A percentile compares a stretch with the other conserved stretches of the same genome.
phyloP scores from a whole-genome alignment of 2,113 vertebrate genomes.

The Elephas maximus region DNA sequence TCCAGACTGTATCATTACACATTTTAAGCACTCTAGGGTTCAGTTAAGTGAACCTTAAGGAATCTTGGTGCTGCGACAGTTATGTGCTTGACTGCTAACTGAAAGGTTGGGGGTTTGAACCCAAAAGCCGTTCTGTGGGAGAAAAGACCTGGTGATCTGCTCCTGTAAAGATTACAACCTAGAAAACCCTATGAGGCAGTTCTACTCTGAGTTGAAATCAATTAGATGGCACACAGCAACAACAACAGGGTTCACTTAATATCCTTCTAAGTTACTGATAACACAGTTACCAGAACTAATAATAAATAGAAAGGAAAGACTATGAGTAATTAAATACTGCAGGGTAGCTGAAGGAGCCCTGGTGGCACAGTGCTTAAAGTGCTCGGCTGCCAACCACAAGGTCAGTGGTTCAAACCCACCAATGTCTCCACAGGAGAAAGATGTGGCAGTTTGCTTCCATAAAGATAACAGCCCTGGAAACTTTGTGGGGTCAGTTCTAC shows the following conservation, averaged over 20 bases:
- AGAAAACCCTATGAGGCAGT: background rate
- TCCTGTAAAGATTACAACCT: background rate
- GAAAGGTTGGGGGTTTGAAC: background rate
- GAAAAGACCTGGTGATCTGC: background rate
- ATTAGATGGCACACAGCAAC: background rate
- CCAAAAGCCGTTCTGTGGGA: background rate
- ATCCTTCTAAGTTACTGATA: background rate
- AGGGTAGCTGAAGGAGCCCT: no score
- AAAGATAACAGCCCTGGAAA: no score
- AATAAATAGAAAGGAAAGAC: slow-evolving; percentile 19
- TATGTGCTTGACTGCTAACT: background rate
- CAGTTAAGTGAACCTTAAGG: no score
- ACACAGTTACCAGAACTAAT: background rate
- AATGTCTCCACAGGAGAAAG: no score
- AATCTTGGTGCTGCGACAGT: background rate
- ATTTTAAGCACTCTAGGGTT: background rate
- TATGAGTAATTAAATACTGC: background rate
- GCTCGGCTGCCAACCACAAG: no score
- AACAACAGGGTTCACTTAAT: background rate
- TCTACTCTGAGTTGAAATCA: background rate
- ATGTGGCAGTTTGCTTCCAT: no score
- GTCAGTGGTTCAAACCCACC: no score
- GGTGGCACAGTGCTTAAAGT: no score
- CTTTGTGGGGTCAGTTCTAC: no score
- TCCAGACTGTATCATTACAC: background rate